Conservation (phyloP, 2,888 invertebrate genomes). For the Pseudeuparius sepicola region DNA sequence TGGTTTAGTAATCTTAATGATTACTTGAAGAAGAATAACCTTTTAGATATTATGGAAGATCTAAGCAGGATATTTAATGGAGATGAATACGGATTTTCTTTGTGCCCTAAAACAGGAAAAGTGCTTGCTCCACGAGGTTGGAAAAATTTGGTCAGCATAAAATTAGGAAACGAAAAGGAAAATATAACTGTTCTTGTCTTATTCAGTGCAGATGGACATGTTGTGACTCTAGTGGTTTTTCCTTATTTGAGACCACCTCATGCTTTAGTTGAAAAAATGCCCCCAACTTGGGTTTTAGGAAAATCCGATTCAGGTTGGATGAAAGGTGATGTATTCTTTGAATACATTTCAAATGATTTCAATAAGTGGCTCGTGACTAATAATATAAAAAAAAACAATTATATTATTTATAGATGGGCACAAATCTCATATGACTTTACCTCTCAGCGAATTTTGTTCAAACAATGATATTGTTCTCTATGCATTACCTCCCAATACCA, state of each 20-base stretch:
- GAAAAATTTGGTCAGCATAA: conserved; percentile 28
- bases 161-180: conserved; percentile 27
- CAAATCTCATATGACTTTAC: too few relatives aligned
- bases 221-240: conserved; percentile 16
- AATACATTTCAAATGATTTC: conserved; percentile 20
- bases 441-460: too few relatives aligned
- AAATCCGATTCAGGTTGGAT: conserved; percentile 22
- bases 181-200: conserved; percentile 30
- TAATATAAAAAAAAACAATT: conserved; percentile 18
- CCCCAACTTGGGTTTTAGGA: conserved; percentile 16
- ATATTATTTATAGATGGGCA: conserved; percentile 15
- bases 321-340: conserved; percentile 21
- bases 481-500: too few relatives aligned
- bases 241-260: conserved; percentile 16
- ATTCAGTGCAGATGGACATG: conserved; percentile 30
- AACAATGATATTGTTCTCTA: too few relatives aligned
- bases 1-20: conserved; percentile 22
- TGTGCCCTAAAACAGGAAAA: conserved; percentile 30
- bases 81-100: conserved; percentile 31
- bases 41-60: conserved; percentile 17
- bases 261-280: conserved; percentile 16
- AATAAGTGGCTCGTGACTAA: conserved; percentile 16
- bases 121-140: conserved; percentile 18
- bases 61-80: conserved; percentile 31
- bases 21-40: conserved; percentile 10